Conservation (phyloP, 2,113 vertebrate genomes). For the Nesoenas mayeri region DNA sequence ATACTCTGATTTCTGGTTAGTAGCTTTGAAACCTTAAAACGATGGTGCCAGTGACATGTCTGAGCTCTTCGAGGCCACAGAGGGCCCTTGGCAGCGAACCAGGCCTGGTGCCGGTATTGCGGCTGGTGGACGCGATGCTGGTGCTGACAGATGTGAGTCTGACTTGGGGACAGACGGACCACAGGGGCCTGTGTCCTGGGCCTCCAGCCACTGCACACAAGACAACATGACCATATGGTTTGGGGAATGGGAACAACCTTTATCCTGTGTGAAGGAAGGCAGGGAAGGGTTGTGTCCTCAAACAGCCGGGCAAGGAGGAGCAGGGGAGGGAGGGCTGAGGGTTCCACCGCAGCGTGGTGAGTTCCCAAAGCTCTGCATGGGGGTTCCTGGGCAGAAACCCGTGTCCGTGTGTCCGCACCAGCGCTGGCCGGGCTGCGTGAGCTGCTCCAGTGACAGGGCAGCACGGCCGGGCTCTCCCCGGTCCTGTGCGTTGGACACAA, state of each 20-base stretch:
- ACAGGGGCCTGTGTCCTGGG: accelerated
- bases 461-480: accelerated
- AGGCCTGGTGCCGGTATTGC: neutral
- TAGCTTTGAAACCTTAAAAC: neutral
- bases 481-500: accelerated
- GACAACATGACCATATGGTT: accelerated
- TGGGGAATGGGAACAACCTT: accelerated
- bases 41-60: accelerated
- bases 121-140: neutral
- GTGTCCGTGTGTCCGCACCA: accelerated
- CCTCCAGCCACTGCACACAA: neutral
- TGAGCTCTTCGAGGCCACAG: accelerated
- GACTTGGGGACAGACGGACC: neutral
- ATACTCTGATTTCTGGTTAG: neutral
- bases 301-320: accelerated
- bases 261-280: neutral
- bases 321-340: neutral
- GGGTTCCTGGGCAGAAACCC: neutral
- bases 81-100: neutral
- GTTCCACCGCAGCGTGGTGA: accelerated
- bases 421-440: accelerated
- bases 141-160: accelerated
- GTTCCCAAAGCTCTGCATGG: too few relatives aligned
- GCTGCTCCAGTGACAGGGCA: neutral
- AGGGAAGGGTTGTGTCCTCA: neutral